Conservation (phyloP, 2,797 vertebrate species). For the Ctenosaura bakeri region DNA sequence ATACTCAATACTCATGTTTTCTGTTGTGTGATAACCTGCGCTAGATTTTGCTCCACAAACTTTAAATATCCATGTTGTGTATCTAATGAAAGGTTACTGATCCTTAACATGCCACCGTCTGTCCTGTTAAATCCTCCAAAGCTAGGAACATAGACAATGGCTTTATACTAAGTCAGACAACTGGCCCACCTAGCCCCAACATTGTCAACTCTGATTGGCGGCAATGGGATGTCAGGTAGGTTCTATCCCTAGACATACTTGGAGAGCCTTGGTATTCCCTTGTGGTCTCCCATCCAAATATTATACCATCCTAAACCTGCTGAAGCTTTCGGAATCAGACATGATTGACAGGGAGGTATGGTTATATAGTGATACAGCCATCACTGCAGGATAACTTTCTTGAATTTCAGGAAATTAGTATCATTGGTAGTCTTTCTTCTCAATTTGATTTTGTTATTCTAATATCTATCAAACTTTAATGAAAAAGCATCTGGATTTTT, state of each 20-base stretch:
- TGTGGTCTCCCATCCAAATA: too few relatives aligned
- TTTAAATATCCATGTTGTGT: neutral
- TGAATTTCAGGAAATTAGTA: neutral
- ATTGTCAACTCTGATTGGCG: too few relatives aligned
- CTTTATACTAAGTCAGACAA: too few relatives aligned
- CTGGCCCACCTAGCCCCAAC: too few relatives aligned
- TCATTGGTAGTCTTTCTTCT: neutral
- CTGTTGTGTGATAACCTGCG: neutral
- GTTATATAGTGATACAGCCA: neutral
- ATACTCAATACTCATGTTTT: neutral
- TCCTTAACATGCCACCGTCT: neutral
- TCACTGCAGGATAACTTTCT: neutral
- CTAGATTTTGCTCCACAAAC: neutral
- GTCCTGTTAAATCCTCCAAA: neutral
- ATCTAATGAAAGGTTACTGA: neutral
- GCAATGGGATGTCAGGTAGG: neutral
- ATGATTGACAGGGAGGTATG: too few relatives aligned
- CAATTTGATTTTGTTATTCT: neutral
- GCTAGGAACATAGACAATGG: neutral
- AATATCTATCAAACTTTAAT: neutral
- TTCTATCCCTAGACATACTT: too few relatives aligned
- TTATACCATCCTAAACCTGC: too few relatives aligned
- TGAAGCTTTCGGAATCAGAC: too few relatives aligned
- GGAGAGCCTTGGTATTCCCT: too few relatives aligned
- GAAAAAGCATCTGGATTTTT: neutral